These are phyloP conservation scores for Brachionus asplanchnoidis DNA, from an alignment of 1,140 invertebrate genomes.

Conservation along the genomic window DNA sequence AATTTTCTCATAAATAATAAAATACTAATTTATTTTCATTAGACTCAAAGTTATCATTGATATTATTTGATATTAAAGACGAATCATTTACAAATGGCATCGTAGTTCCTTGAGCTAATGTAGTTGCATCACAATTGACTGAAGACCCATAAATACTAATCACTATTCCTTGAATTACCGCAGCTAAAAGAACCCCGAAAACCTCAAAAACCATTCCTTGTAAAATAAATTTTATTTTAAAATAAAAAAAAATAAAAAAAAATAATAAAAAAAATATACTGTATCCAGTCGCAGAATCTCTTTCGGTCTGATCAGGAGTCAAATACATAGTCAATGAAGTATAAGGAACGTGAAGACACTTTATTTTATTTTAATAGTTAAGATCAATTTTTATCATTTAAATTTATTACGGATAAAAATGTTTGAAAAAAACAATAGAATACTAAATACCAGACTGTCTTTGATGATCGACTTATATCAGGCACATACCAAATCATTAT, in stretches of 20 bases:
- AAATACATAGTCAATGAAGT: conserved; percentile 53
- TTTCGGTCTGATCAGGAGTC: conserved; percentile 48
- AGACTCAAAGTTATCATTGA: not conserved
- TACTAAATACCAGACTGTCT: conserved; percentile 49
- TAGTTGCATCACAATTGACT: not conserved
- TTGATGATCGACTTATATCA: conserved; percentile 46
- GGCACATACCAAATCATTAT: conserved; percentile 52
- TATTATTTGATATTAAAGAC: not conserved
- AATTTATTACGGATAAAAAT: conserved; percentile 47
- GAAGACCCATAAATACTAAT: conserved; percentile 44
- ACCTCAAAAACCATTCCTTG: conserved; percentile 53
- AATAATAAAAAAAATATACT: conserved; percentile 43
- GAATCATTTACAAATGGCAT: not conserved
- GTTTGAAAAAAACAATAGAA: conserved; percentile 51
- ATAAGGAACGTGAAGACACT: conserved; percentile 54
- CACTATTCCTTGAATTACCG: conserved; percentile 49
- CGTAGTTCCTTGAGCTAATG: not conserved
- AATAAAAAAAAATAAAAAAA: conserved; percentile 22
- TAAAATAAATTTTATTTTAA: not conserved
- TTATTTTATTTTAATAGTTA: not conserved
- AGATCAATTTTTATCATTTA: not conserved
- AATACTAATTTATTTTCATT: not conserved
- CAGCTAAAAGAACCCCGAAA: conserved; percentile 48
- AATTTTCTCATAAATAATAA: not conserved
- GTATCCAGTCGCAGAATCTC: conserved; percentile 51